Conservation (phyloP, 1,140 invertebrate species). For the Rhagoletis pomonella region DNA sequence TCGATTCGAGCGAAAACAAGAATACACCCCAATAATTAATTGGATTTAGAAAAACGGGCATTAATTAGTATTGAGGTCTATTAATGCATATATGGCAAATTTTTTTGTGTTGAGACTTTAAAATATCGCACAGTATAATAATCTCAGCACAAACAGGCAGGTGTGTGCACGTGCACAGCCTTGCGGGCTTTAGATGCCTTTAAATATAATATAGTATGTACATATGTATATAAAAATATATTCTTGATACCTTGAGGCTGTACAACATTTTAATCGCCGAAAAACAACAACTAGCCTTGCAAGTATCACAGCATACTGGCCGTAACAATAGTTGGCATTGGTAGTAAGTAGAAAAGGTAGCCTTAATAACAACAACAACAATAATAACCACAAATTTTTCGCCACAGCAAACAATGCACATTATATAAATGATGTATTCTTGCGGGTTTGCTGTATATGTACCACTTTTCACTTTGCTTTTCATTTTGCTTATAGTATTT, state of each 20-base stretch:
- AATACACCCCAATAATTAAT: too few relatives aligned
- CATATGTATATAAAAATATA: not conserved
- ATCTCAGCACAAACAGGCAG: too few relatives aligned
- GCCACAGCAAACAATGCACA: not conserved
- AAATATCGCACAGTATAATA: too few relatives aligned
- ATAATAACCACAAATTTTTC: not conserved
- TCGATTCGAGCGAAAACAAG: too few relatives aligned
- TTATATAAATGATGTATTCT: slow-evolving; percentile 26
- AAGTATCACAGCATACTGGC: not conserved
- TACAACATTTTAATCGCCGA: not conserved
- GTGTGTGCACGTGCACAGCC: too few relatives aligned
- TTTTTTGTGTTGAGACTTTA: too few relatives aligned
- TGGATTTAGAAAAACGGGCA: too few relatives aligned
- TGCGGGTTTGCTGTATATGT: not conserved
- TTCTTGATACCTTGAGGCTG: not conserved
- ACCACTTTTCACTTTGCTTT: not conserved
- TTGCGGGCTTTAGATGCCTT: not conserved
- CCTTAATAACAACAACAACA: not conserved
- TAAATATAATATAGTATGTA: not conserved
- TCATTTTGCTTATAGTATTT: not conserved
- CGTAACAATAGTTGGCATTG: slow-evolving; percentile 41
- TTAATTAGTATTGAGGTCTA: too few relatives aligned
- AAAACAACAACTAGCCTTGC: not conserved
- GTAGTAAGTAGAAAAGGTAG: not conserved
- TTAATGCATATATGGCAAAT: too few relatives aligned